phyloP scores from a whole-genome alignment of 37 sponge, comb jelly and placozoan species.

The Halichondria panicea region DNA sequence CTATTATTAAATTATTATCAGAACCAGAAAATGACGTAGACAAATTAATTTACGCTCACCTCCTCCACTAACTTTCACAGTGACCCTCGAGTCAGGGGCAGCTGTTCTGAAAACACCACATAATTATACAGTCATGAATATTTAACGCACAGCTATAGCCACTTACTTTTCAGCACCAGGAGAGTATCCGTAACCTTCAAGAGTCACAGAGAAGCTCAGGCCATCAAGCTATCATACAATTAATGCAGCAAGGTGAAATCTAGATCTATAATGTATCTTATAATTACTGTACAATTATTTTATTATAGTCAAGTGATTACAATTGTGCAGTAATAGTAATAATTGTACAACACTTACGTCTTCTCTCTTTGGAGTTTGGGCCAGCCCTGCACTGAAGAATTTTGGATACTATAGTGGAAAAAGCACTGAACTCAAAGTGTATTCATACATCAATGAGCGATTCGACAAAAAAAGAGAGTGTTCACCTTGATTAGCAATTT shows the following conservation, averaged over 20 bases:
- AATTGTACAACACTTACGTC: conserved; percentile 35
- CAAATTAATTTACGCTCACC: conserved; percentile 14
- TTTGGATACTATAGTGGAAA: conserved; percentile 41
- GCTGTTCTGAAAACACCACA: conserved; percentile 8
- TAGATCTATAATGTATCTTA: background rate
- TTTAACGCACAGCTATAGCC: background rate
- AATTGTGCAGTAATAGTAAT: no score
- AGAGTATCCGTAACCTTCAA: conserved; percentile 60
- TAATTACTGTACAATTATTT: background rate
- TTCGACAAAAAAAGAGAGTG: background rate
- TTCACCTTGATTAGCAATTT: conserved; percentile 43
- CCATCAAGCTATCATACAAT: conserved; percentile 38
- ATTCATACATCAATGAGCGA: background rate
- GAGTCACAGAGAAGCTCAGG: conserved; percentile 39
- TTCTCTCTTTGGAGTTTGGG: conserved; percentile 32
- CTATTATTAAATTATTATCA: no score
- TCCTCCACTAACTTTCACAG: conserved; percentile 42
- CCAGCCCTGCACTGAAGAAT: conserved; percentile 56
- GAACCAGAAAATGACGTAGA: background rate
- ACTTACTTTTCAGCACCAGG: conserved; percentile 31
- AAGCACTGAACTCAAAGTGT: background rate
- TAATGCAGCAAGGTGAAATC: background rate
- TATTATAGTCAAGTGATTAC: no score
- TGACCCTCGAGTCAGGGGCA: conserved; percentile 20
- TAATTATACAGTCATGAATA: background rate